These are phyloP conservation scores for Cottus gobio DNA, from an alignment of 2,113 vertebrate genomes.

Conservation along the genomic window DNA sequence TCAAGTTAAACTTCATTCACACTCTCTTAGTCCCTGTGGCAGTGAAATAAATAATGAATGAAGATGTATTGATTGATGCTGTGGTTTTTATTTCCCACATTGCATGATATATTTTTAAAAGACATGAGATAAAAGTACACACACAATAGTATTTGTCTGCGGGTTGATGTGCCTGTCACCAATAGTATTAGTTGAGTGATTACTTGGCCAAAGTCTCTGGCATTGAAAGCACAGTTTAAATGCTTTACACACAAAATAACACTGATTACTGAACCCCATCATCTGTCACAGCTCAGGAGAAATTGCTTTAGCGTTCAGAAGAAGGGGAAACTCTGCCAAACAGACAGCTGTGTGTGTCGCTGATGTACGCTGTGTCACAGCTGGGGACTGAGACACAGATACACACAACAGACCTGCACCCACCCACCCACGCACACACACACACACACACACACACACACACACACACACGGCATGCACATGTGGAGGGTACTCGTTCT, in stretches of 20 bases:
- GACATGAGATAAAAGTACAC: background rate
- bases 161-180: slow-evolving; percentile 40
- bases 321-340: slow-evolving; percentile 69
- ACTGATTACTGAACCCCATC: slow-evolving; percentile 76
- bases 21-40: background rate
- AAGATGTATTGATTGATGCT: background rate
- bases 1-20: slow-evolving; percentile 1
- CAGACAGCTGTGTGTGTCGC: slow-evolving; percentile 72
- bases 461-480: slow-evolving; percentile 40
- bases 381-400: slow-evolving; percentile 64
- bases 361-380: slow-evolving; percentile 67
- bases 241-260: slow-evolving; percentile 68
- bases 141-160: slow-evolving; percentile 7
- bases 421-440: slow-evolving; percentile 11
- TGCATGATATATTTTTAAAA: background rate
- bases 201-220: slow-evolving; percentile 58
- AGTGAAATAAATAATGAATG: slow-evolving; percentile 6
- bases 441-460: slow-evolving; percentile 6
- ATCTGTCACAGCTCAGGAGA: slow-evolving; percentile 73
- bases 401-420: slow-evolving; percentile 32
- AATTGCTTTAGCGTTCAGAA: slow-evolving; percentile 68
- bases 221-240: slow-evolving; percentile 63
- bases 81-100: background rate
- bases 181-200: slow-evolving; percentile 41
- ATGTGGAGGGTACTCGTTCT: slow-evolving; percentile 52